Evolutionary conservation across 2,113 vertebrate genomes (phyloP), one percentile per base, ranked within the genome.

Genomic region (Panthera leo): DNA sequence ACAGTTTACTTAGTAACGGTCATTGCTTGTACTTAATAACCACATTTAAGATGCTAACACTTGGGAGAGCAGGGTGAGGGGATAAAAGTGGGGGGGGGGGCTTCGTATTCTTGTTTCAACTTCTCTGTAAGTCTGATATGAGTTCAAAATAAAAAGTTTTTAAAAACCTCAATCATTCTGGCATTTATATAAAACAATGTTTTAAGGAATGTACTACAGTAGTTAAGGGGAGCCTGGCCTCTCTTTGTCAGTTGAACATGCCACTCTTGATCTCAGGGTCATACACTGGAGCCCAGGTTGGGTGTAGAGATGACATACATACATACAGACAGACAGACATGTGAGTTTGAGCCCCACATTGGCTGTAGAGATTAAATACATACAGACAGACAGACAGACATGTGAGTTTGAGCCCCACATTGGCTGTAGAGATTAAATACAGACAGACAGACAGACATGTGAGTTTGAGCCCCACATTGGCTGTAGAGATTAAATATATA

Each of bases 81-180:
- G 3, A 68, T 36, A 29, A 15, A 73, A 87, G 29, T 16, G 15
- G 15, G 29, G 29, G 21, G 27, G 15, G 29, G 89, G 76, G 76
- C 4, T 95, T 94, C 61, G 7, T n/a, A n/a, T n/a, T 76, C 75
- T 75, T 83, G 73, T 91, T 84, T 73, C 61, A 75, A 25, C 61
- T 91, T 87, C 48, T 94, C 27, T 91, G 0, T 76, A 83, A 92
- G 65, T 85, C 71, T 85, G 68, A 84, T 75, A 48, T 80, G 75
- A 88, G 13, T 85, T 85, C 91, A 91, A 97, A 94, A 78, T 45
- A 53, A 88, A 85, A 34, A 18, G 5, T 31, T 82, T 86, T 25
- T 18, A n/a, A 45, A 82, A 85, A 51, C 16, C 53, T 83, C 53
- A 70, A 45, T 71, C 29, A 55, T 85, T 85, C 84, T 53, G 15